A percentile compares a stretch with the other conserved stretches of the same genome.
Evolutionary conservation across 2,113 vertebrate genomes (phyloP).

Genomic region (Oncorhynchus mykiss): DNA sequence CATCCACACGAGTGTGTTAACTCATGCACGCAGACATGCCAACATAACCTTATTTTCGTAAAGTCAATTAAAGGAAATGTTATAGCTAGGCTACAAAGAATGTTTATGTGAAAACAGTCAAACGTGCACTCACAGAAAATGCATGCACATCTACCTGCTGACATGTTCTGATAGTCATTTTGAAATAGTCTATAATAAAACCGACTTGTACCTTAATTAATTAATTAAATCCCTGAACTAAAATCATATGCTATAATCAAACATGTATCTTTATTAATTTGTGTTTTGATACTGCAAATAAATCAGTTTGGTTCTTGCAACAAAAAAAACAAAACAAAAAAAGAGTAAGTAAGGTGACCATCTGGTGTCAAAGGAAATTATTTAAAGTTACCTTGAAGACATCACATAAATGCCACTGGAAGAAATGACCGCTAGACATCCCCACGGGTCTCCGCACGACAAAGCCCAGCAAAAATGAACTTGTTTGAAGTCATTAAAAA

Average conservation of each 20-base stretch:
- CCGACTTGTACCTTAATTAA: neutral
- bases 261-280: slow-evolving; percentile 18
- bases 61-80: slow-evolving; percentile 35
- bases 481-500: slow-evolving; percentile 99
- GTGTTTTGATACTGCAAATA: slow-evolving; percentile 52
- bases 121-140: slow-evolving; percentile 29
- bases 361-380: slow-evolving; percentile 74
- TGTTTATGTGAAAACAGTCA: slow-evolving; percentile 7
- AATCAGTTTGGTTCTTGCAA: slow-evolving; percentile 48
- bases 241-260: neutral
- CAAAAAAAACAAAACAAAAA: slow-evolving; percentile 39
- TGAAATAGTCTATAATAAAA: slow-evolving; percentile 1
- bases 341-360: slow-evolving; percentile 72
- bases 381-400: slow-evolving; percentile 94
- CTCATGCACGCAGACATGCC: slow-evolving; percentile 38
- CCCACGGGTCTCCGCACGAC: slow-evolving; percentile 93
- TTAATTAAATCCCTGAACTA: slow-evolving; percentile 3
- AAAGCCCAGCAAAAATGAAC: slow-evolving; percentile 93
- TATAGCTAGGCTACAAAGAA: neutral
- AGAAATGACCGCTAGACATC: slow-evolving; percentile 94
- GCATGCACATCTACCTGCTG: neutral
- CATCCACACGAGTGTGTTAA: slow-evolving; percentile 34
- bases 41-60: slow-evolving; percentile 4
- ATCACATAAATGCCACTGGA: slow-evolving; percentile 97
- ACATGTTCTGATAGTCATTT: slow-evolving; percentile 17